These are phyloP conservation scores for Semnopithecus entellus DNA, from an alignment of 2,113 vertebrate genomes.

Conservation along the genomic window DNA sequence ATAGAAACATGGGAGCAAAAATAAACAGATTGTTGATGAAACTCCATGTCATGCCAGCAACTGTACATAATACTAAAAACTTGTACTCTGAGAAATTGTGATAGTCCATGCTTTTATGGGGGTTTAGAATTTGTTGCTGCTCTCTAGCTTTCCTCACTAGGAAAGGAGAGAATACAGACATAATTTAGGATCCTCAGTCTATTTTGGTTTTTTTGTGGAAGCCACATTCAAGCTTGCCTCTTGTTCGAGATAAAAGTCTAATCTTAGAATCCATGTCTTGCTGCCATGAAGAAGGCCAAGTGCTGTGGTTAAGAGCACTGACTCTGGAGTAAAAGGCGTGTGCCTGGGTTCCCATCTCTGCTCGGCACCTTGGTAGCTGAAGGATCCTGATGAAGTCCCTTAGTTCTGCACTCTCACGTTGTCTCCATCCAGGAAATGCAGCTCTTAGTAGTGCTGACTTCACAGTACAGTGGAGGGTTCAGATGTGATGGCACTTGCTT, in stretches of 20 bases:
- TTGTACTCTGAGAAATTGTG: not conserved
- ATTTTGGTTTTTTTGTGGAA: not conserved
- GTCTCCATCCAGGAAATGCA: not conserved
- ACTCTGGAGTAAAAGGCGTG: not conserved
- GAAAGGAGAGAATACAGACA: not conserved
- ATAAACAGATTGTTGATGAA: constrained; percentile 46
- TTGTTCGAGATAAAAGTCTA: not conserved
- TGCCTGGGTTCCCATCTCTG: not conserved
- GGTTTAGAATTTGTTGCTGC: not conserved
- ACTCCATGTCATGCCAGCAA: not conserved
- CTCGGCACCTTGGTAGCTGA: not conserved
- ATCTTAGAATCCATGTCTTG: accelerated
- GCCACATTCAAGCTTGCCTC: not conserved
- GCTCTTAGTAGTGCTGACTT: not conserved
- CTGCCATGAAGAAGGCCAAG: no score
- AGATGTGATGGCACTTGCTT: not conserved
- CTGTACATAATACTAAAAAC: not conserved
- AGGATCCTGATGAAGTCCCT: no score
- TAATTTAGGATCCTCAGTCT: not conserved
- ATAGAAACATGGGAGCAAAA: constrained; percentile 11
- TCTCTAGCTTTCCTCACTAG: not conserved
- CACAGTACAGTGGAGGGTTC: not conserved
- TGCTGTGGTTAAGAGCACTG: accelerated
- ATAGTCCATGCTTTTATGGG: not conserved
- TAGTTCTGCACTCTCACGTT: accelerated